phyloP scores from a whole-genome alignment of 2,888 invertebrate species.

The Macroteleia sp. region DNA sequence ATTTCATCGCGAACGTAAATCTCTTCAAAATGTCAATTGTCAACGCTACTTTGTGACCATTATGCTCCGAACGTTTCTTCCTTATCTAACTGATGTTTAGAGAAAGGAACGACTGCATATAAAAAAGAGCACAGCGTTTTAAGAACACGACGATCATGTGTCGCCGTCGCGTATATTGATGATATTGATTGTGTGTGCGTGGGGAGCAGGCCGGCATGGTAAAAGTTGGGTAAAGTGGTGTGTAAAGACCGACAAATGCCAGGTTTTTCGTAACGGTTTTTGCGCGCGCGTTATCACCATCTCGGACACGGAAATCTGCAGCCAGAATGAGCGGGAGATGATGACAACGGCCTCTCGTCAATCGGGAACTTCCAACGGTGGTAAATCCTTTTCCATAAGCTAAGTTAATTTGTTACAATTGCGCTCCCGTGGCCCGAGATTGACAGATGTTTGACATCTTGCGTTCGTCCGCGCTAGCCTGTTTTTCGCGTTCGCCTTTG shows the following conservation, averaged over 20 bases:
- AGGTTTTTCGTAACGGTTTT: slow-evolving; percentile 79
- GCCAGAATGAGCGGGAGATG: slow-evolving; percentile 79
- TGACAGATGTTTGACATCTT: slow-evolving; percentile 76
- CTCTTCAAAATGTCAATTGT: too few species aligned
- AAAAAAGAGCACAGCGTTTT: too few species aligned
- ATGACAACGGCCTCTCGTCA: slow-evolving; percentile 80
- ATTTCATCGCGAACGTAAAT: too few species aligned
- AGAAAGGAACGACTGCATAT: too few species aligned
- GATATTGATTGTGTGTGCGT: slow-evolving; percentile 76
- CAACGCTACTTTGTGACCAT: too few species aligned
- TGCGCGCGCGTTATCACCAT: slow-evolving; percentile 64
- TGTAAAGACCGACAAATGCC: slow-evolving; percentile 74
- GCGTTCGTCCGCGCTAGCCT: slow-evolving; percentile 10
- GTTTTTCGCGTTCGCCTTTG: background rate
- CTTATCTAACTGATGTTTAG: too few species aligned
- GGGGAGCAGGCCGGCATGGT: slow-evolving; percentile 78
- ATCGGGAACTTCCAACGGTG: slow-evolving; percentile 79
- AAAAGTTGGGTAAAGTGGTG: slow-evolving; percentile 70
- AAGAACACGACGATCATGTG: too few species aligned
- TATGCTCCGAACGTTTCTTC: too few species aligned
- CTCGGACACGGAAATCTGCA: slow-evolving; percentile 58
- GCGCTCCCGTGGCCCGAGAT: background rate
- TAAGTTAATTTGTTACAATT: slow-evolving; percentile 14
- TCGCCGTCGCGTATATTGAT: too few species aligned
- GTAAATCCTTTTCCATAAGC: slow-evolving; percentile 69